A percentile compares a stretch with the other conserved stretches of the same genome.
Evolutionary conservation across 1,140 invertebrate species (phyloP).

Genomic region (Ceratosolen solmsi): DNA sequence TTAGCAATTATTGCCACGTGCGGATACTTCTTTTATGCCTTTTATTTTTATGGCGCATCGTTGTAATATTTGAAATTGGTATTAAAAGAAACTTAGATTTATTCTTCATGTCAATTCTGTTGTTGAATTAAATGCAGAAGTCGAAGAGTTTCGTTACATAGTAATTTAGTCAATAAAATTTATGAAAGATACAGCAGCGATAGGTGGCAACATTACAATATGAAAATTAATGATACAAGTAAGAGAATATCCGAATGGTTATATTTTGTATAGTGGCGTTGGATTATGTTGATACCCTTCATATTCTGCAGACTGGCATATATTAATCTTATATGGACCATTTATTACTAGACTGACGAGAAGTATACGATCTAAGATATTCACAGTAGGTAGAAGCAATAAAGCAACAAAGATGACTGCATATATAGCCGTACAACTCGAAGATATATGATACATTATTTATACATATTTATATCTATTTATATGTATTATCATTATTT

Average conservation of each 20-base stretch:
- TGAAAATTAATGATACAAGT: neutral
- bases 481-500: too few relatives aligned
- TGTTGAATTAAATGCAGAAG: too few relatives aligned
- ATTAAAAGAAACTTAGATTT: neutral
- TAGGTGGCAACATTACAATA: too few relatives aligned
- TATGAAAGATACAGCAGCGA: too few relatives aligned
- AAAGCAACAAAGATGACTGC: neutral
- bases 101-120: too few relatives aligned
- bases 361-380: neutral
- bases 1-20: conserved; percentile 33
- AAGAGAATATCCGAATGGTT: neutral
- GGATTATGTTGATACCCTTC: neutral
- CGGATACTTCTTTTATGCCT: neutral
- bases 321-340: conserved; percentile 4
- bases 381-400: neutral
- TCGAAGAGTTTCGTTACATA: too few relatives aligned
- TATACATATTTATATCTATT: too few relatives aligned
- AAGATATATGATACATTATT: neutral
- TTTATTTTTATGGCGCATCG: neutral
- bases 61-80: neutral
- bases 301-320: neutral
- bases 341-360: neutral
- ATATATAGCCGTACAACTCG: neutral
- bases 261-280: neutral
- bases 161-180: too few relatives aligned